Percentiles rank a stretch among this genome's conserved stretches.
Conservation (phyloP, 2,797 vertebrate species). For the Hafferia zeledoni region DNA sequence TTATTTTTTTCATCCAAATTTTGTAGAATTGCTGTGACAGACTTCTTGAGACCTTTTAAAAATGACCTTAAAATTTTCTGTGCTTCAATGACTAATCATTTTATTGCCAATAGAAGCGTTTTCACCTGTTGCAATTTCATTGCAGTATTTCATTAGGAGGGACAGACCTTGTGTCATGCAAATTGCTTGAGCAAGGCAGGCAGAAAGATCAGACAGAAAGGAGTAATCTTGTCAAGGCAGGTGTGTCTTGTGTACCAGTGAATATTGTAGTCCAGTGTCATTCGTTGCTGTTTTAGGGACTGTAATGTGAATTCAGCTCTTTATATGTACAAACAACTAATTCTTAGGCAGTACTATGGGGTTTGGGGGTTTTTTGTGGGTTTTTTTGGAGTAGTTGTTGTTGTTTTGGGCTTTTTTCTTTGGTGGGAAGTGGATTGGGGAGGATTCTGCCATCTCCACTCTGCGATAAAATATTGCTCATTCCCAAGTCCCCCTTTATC, state of each 20-base stretch:
- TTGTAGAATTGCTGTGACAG: neutral
- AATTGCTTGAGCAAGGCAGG: constrained; percentile 29
- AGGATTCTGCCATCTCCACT: neutral
- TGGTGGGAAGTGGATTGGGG: rapidly evolving
- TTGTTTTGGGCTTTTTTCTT: neutral
- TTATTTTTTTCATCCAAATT: neutral
- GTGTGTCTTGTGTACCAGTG: neutral
- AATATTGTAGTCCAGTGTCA: neutral
- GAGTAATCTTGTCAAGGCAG: constrained; percentile 9
- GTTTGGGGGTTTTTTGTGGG: no score
- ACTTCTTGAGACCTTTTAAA: neutral
- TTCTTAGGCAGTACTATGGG: neutral
- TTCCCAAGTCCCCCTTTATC: neutral
- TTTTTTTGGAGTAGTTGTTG: neutral
- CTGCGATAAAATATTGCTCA: neutral
- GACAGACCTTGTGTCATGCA: constrained; percentile 21
- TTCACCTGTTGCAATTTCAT: constrained; percentile 53
- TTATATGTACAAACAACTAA: neutral
- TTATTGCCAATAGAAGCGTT: constrained; percentile 38
- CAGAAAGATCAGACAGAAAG: neutral
- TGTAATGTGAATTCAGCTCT: neutral
- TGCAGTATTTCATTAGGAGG: constrained; percentile 18
- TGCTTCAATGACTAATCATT: constrained; percentile 6
- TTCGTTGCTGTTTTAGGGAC: neutral
- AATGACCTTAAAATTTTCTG: neutral